Evolutionary conservation across 2,113 vertebrate genomes (phyloP).

Genomic region (Chloropsis cyanopogon): DNA sequence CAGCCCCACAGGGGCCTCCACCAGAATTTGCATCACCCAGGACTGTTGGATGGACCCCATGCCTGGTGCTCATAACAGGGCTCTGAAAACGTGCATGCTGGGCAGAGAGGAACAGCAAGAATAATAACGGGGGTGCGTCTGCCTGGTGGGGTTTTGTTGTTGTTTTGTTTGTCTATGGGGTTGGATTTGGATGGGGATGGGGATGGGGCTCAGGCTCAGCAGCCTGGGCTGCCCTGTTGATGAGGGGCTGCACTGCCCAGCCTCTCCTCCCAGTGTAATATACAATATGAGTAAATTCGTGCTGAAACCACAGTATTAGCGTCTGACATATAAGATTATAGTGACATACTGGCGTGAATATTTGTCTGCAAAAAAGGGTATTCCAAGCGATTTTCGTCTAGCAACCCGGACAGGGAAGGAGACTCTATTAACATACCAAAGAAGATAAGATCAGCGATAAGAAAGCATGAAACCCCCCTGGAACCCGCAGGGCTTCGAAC

Average conservation of each 20-base stretch:
- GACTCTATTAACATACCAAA: no score
- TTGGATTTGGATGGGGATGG: background rate
- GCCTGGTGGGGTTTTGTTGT: background rate
- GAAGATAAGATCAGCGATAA: no score
- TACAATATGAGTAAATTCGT: no score
- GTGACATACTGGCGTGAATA: no score
- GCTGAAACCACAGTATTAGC: no score
- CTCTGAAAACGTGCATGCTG: background rate
- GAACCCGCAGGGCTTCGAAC: no score
- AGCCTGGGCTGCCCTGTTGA: no score
- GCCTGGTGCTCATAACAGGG: accelerated
- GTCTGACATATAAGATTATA: no score
- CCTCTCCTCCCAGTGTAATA: background rate
- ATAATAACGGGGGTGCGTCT: background rate
- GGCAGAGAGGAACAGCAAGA: background rate
- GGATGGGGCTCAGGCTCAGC: background rate
- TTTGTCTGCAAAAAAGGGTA: no score
- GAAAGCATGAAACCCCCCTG: no score
- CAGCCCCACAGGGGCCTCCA: background rate
- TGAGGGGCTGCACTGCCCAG: background rate
- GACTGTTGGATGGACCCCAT: background rate
- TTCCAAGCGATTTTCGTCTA: no score
- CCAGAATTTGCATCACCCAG: background rate
- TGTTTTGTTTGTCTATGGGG: background rate
- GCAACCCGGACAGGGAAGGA: no score